Evolutionary conservation across 1,140 invertebrate genomes (phyloP), one percentile per base, ranked within the genome.

Genomic region (Cyclina sinensis): DNA sequence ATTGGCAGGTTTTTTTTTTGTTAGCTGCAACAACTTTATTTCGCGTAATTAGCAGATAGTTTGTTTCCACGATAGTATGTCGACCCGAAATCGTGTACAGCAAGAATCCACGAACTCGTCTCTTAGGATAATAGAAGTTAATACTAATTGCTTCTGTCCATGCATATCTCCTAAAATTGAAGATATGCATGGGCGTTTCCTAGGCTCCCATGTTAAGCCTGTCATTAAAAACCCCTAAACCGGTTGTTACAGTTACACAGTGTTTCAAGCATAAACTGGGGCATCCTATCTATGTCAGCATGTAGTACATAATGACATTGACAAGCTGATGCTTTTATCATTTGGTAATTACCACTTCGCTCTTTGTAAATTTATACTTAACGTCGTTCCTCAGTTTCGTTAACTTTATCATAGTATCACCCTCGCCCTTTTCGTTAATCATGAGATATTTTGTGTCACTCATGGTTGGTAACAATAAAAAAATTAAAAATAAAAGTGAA

Each of bases 221-320:
- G n/a, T n/a, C n/a, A n/a, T n/a, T n/a, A 1, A n/a, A n/a, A n/a
- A 11, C 51, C 48, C 7, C n/a, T 27, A 1, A 57, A 2, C 35
- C 48, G 35, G 16, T 11, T 57, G n/a, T 9, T 18, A 35, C 48
- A 80, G 30, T 79, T 79, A 35, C 78, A 80, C 1, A 24, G 46
- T 39, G 51, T 30, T 62, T 80, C 78, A 12, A 80, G 7, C 57
- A 80, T 18, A 35, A 32, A 9, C 3, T n/a, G 2, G 37, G 78
- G 78, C 12, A 57, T 59, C 12, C 78, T 37, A 2, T 16, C 5
- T 0, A 57, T 39, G 27, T 80, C 57, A 78, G 9, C n/a, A n/a
- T n/a, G n/a, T n/a, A n/a, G n/a, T 12, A 86, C 84, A 32, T 78
- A 78, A 65, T 86, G 70, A 73, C 84, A 86, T 9, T 46, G 68